phyloP scores from a whole-genome alignment of 2,113 vertebrate genomes.

The Puntigrus tetrazona region DNA sequence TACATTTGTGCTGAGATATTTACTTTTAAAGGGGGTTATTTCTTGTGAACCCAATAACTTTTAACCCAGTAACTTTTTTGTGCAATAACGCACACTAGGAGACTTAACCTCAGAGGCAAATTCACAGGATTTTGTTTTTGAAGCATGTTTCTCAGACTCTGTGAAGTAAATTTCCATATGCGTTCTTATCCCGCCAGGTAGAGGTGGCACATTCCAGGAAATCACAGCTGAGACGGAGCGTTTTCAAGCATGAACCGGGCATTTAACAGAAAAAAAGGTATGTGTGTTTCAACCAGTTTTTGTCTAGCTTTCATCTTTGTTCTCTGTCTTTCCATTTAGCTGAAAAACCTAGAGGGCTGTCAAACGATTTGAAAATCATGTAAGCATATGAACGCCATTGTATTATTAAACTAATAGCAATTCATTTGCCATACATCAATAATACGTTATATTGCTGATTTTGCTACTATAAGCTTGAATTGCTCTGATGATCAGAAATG shows the following conservation, averaged over 20 bases:
- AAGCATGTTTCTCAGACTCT: not conserved
- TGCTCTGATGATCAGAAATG: not conserved
- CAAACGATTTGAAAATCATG: not conserved
- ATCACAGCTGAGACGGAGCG: conserved; percentile 56
- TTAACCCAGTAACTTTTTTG: conserved; percentile 6
- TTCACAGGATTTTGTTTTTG: not conserved
- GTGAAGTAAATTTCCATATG: conserved; percentile 20
- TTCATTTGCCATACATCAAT: not conserved
- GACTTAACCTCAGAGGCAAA: not conserved
- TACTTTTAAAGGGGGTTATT: not conserved
- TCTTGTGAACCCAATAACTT: not conserved
- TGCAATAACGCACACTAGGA: not conserved
- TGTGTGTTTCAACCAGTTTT: conserved; percentile 39
- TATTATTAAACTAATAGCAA: not conserved
- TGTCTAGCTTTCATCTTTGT: not conserved
- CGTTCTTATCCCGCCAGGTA: conserved; percentile 62
- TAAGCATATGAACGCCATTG: not conserved
- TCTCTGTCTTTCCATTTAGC: not conserved
- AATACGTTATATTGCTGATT: not conserved
- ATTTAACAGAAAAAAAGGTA: conserved; percentile 93
- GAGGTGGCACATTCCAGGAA: conserved; percentile 63
- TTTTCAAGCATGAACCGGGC: conserved; percentile 89
- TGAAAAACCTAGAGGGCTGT: not conserved
- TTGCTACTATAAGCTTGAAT: not conserved
- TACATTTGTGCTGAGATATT: not conserved